Evolutionary conservation across 2,888 invertebrate genomes (phyloP), one percentile per base, ranked within the genome.

Genomic region (Polymixis lichenea): DNA sequence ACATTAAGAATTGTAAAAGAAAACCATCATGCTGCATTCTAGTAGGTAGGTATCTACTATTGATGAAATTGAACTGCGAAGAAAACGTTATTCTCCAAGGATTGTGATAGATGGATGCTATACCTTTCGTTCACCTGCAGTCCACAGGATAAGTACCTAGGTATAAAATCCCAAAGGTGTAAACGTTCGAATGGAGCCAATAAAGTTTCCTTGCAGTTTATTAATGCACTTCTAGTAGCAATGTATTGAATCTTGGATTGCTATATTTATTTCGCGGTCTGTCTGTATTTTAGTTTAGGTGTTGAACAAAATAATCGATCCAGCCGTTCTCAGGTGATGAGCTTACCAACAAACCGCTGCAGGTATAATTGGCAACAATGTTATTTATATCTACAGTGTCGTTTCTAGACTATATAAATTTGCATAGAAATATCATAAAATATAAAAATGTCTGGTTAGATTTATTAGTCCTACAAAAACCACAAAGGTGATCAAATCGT

Each of bases 161-260:
- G 43, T 56, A 43, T 64, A 65, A 78, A 84, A 74, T 75, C 74
- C 78, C 79, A 55, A 67, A 84, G 78, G 85, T 80, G 75, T 72
- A 80, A 80, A 83, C 53, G 68, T 60, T 75, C 70, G 70, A 77
- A 67, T 17, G 38, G 38, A 66, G 62, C 73, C 78, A 86, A 86
- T 86, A 82, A 84, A 80, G 38, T 82, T 82, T 32, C 65, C 61
- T 77, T 65, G 56, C 68, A 74, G 65, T 86, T 86, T 86, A 82
- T 84, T 82, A 86, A 84, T 78, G 78, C 82, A 78, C 55, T 67
- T 72, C 72, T 75, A 67, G 75, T 19, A 71, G 73, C 61, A 65
- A 80, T 56, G 77, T 62, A 83, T 76, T 83, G 73, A 83, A 80
- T 83, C 61, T 84, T 72, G 51, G 64, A 77, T 77, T 74, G 53